A percentile compares a stretch with the other conserved stretches of the same genome.
Conservation (phyloP, 2,888 invertebrate genomes). For the Polia nebulosa region DNA sequence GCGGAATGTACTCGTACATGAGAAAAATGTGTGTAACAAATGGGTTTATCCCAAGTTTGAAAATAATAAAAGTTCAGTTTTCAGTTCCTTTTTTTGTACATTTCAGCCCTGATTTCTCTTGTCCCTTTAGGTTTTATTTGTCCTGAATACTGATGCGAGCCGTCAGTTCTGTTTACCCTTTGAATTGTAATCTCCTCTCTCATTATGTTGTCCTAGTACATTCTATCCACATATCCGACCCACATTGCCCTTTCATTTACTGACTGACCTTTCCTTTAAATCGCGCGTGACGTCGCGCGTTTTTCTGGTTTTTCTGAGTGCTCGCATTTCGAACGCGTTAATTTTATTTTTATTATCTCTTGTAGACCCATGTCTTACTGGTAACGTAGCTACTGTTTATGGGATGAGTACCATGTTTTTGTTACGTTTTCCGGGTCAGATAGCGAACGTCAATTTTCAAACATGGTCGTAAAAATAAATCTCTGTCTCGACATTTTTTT, state of each 20-base stretch:
- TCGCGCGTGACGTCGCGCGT: slow-evolving; percentile 43
- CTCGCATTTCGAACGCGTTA: slow-evolving; percentile 37
- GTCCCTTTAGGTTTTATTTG: slow-evolving; percentile 7
- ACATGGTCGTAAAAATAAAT: too few relatives aligned
- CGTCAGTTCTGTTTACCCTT: slow-evolving; percentile 45
- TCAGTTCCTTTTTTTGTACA: slow-evolving; percentile 12
- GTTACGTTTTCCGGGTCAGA: too few relatives aligned
- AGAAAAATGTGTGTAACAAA: slow-evolving; percentile 17
- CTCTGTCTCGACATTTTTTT: too few relatives aligned
- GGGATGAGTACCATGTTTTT: background rate
- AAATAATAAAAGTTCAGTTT: slow-evolving; percentile 15
- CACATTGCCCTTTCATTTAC: slow-evolving; percentile 42
- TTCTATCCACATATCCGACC: slow-evolving; percentile 52
- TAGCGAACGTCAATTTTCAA: too few relatives aligned
- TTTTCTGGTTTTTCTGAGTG: slow-evolving; percentile 42
- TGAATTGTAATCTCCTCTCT: slow-evolving; percentile 49
- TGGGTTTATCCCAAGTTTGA: background rate
- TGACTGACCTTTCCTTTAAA: slow-evolving; percentile 54
- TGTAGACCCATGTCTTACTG: slow-evolving; percentile 29
- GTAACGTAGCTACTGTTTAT: slow-evolving; percentile 28
- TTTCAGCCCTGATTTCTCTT: slow-evolving; percentile 29
- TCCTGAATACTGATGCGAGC: slow-evolving; percentile 47
- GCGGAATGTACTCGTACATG: too few relatives aligned
- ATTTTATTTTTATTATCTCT: slow-evolving; percentile 44
- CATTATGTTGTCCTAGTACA: slow-evolving; percentile 52